These are phyloP conservation scores for Adelphocoris suturalis DNA, from an alignment of 2,888 invertebrate species.

Conservation along the genomic window DNA sequence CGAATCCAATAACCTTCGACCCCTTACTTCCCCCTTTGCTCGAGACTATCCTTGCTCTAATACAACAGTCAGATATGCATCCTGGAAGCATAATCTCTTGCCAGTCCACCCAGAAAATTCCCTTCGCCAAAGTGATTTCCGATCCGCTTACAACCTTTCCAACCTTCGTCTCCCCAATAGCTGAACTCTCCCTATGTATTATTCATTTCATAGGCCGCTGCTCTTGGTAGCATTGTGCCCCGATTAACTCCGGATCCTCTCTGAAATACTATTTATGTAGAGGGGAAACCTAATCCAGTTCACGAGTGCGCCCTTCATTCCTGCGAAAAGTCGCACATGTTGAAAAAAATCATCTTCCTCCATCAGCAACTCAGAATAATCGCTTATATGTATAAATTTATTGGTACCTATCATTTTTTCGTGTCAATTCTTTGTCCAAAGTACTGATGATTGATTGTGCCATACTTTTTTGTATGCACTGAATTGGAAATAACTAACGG, in stretches of 20 bases:
- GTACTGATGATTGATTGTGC: no score
- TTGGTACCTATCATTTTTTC: no score
- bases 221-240: constrained; percentile 25
- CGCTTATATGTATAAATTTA: no score
- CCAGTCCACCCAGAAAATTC: constrained; percentile 54
- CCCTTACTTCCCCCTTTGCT: background rate
- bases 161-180: background rate
- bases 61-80: constrained; percentile 62
- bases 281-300: background rate
- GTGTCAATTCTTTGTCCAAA: no score
- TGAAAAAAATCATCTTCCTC: background rate
- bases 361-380: no score
- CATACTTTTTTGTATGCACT: no score
- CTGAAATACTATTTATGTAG: constrained; percentile 13
- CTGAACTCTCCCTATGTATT: constrained; percentile 29
- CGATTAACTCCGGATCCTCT: constrained; percentile 32
- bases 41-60: background rate
- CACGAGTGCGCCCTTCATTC: background rate
- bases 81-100: constrained; percentile 26
- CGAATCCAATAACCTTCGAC: constrained; percentile 50
- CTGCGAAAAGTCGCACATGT: constrained; percentile 17
- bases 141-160: constrained; percentile 60
- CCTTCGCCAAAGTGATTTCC: constrained; percentile 59
- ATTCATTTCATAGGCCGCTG: constrained; percentile 61
- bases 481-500: no score